Conservation (phyloP, 53 echinoderm and acorn worm genomes). For the Paelopatides confundens region DNA sequence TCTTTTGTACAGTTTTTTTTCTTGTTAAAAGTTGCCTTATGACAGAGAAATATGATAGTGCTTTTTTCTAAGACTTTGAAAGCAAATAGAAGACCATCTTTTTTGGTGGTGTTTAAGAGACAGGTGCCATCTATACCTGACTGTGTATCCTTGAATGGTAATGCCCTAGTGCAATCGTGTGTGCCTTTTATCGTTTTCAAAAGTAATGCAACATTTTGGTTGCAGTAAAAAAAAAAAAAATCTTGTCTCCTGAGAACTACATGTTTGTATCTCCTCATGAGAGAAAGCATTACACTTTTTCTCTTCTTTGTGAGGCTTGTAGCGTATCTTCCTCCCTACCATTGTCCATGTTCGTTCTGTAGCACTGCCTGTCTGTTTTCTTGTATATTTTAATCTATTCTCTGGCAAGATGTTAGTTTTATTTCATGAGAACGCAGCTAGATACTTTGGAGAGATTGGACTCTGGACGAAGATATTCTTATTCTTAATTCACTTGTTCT, state of each 20-base stretch:
- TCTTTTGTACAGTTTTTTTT: slow-evolving; percentile 26
- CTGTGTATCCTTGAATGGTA: background rate
- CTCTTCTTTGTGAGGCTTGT: slow-evolving; percentile 21
- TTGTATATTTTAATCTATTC: slow-evolving; percentile 27
- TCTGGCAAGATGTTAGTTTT: slow-evolving; percentile 9
- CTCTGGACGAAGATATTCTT: background rate
- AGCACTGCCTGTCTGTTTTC: slow-evolving; percentile 4
- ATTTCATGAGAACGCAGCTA: slow-evolving; percentile 36
- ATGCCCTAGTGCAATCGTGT: slow-evolving; percentile 36
- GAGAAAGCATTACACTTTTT: background rate
- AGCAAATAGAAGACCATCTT: background rate
- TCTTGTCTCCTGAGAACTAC: background rate
- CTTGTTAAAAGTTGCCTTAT: slow-evolving; percentile 42
- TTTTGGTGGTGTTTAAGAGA: background rate
- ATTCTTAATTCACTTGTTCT: background rate
- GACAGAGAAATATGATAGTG: slow-evolving; percentile 32
- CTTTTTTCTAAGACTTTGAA: slow-evolving; percentile 2
- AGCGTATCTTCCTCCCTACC: slow-evolving; percentile 10
- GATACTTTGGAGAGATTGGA: slow-evolving; percentile 37
- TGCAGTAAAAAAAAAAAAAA: background rate
- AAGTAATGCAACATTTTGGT: background rate
- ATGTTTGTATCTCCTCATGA: background rate
- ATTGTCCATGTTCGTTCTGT: slow-evolving; percentile 37
- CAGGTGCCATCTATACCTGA: background rate
- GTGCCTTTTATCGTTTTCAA: slow-evolving; percentile 28